A percentile compares a stretch with the other conserved stretches of the same genome.
Conservation (phyloP, 2,797 vertebrate species). For the Anolis apletophallus region DNA sequence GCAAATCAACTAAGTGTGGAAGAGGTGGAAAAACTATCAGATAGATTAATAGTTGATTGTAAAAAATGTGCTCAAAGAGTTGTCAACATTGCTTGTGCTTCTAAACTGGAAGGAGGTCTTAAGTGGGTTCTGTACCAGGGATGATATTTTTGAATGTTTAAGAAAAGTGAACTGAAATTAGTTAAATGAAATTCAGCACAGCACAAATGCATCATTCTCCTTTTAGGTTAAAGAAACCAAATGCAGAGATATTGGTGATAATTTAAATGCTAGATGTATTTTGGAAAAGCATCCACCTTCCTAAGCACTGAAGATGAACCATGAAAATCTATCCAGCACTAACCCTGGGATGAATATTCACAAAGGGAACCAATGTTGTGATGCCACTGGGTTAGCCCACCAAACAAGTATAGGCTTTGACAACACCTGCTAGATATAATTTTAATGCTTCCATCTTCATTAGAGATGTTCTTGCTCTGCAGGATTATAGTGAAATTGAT, state of each 20-base stretch:
- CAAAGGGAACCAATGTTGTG: slow-evolving; percentile 43
- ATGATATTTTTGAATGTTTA: too few relatives aligned
- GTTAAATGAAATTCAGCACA: too few relatives aligned
- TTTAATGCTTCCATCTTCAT: slow-evolving; percentile 69
- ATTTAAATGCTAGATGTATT: neutral
- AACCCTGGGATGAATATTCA: slow-evolving; percentile 66
- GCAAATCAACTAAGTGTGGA: too few relatives aligned
- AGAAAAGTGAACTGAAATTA: too few relatives aligned
- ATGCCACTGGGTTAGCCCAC: slow-evolving; percentile 50
- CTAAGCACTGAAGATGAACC: slow-evolving; percentile 20
- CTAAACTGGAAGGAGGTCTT: too few relatives aligned
- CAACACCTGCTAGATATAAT: slow-evolving; percentile 53
- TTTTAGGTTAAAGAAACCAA: too few relatives aligned
- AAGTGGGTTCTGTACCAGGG: too few relatives aligned
- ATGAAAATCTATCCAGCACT: slow-evolving; percentile 24
- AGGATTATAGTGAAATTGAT: slow-evolving; percentile 68
- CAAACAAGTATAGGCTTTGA: slow-evolving; percentile 58
- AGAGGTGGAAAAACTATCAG: too few relatives aligned
- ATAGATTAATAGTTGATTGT: too few relatives aligned
- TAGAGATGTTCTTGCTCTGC: slow-evolving; percentile 57
- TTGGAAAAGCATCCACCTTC: slow-evolving; percentile 23
- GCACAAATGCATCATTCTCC: too few relatives aligned
- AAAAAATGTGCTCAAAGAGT: too few relatives aligned
- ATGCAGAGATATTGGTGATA: neutral
- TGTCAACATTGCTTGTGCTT: too few relatives aligned